These are phyloP conservation scores for Megastigmus dorsalis DNA, from an alignment of 2,888 invertebrate genomes.

Conservation along the genomic window DNA sequence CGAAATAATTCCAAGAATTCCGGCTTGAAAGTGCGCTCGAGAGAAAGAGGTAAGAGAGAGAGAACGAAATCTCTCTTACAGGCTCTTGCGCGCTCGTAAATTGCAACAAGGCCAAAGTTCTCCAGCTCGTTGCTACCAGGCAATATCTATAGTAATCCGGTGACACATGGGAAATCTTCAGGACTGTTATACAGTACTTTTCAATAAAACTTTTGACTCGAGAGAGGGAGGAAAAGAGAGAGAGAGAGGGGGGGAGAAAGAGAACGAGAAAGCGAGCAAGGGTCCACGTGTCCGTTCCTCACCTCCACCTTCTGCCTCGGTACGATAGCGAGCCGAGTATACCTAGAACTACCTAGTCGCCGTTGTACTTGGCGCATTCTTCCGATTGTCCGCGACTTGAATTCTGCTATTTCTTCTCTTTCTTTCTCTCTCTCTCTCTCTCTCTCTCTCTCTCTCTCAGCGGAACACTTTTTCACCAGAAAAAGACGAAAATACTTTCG, in stretches of 20 bases:
- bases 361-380: constrained; percentile 39
- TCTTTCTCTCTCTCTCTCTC: not conserved
- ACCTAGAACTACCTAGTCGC: constrained; percentile 23
- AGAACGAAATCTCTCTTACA: constrained; percentile 9
- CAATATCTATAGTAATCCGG: constrained; percentile 50
- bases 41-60: constrained; percentile 18
- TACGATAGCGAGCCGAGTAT: not conserved
- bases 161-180: constrained; percentile 55
- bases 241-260: not conserved
- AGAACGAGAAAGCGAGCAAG: not conserved
- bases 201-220: constrained; percentile 53
- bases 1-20: constrained; percentile 47
- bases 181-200: constrained; percentile 52
- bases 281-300: constrained; percentile 5
- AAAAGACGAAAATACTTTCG: constrained; percentile 35
- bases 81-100: constrained; percentile 40
- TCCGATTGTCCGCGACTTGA: constrained; percentile 41
- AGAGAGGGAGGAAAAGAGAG: not conserved
- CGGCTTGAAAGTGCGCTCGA: not conserved
- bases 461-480: not conserved
- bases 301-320: not conserved
- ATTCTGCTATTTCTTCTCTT: not conserved
- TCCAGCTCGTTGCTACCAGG: constrained; percentile 15
- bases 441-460: not conserved
- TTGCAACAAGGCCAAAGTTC: constrained; percentile 50